phyloP scores from a whole-genome alignment of 2,797 vertebrate species.

The Parambassis ranga region DNA sequence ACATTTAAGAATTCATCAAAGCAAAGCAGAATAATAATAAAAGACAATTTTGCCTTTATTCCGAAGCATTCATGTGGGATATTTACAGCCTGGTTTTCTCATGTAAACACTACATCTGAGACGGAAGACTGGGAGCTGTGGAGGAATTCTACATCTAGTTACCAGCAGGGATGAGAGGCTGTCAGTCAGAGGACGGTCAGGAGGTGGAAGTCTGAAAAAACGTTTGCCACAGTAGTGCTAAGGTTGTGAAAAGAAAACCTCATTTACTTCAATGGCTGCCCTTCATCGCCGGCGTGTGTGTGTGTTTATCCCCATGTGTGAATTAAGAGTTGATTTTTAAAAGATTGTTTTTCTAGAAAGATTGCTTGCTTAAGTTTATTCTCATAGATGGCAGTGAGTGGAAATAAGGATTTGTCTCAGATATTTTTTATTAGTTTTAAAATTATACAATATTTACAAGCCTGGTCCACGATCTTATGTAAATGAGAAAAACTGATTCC shows the following conservation, averaged over 20 bases:
- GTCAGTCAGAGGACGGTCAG: constrained; percentile 22
- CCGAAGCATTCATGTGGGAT: constrained; percentile 72
- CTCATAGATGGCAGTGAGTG: not conserved
- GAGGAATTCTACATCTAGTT: constrained; percentile 77
- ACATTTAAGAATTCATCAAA: constrained; percentile 54
- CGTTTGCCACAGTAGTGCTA: constrained; percentile 64
- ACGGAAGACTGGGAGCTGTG: constrained; percentile 51
- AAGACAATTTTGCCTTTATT: constrained; percentile 28
- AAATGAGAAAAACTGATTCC: too few relatives aligned
- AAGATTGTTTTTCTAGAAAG: constrained; percentile 35
- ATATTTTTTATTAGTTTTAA: too few relatives aligned
- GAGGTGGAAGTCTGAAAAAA: constrained; percentile 53
- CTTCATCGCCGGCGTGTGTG: constrained; percentile 33
- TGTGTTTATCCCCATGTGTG: constrained; percentile 53
- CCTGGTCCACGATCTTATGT: too few relatives aligned
- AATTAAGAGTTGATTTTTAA: constrained; percentile 45
- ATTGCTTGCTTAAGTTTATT: constrained; percentile 21
- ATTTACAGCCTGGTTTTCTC: constrained; percentile 73
- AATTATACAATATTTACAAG: too few relatives aligned
- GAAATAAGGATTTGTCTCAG: too few relatives aligned
- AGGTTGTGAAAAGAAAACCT: constrained; percentile 66
- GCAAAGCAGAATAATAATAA: constrained; percentile 26
- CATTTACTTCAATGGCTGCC: constrained; percentile 64
- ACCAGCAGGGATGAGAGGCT: constrained; percentile 43
- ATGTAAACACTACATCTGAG: constrained; percentile 72